A percentile compares a stretch with the other conserved stretches of the same genome.
These are phyloP conservation scores for Rhamphomyia laevipes DNA, from an alignment of 2,888 invertebrate genomes.

Conservation along the genomic window DNA sequence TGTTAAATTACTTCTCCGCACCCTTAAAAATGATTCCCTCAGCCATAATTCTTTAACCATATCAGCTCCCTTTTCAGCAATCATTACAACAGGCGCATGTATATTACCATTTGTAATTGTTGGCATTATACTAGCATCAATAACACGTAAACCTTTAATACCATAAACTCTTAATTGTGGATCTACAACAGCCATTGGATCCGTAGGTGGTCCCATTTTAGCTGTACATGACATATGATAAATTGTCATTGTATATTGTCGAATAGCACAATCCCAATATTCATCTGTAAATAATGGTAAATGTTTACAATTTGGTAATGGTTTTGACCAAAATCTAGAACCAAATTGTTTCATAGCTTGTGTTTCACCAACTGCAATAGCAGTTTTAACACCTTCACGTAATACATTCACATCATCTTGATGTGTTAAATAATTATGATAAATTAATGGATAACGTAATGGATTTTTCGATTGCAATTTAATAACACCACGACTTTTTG, in stretches of 20 bases:
- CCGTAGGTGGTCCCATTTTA: constrained; percentile 69
- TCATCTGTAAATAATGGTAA: constrained; percentile 66
- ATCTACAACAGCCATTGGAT: constrained; percentile 74
- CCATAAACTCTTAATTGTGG: constrained; percentile 65
- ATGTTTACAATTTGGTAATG: constrained; percentile 73
- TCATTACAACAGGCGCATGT: constrained; percentile 80
- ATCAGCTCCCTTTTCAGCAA: constrained; percentile 76
- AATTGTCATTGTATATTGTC: constrained; percentile 79
- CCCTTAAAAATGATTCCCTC: constrained; percentile 16
- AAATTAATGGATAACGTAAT: constrained; percentile 69
- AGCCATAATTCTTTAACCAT: constrained; percentile 64
- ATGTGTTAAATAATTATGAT: constrained; percentile 85
- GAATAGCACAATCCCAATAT: constrained; percentile 74
- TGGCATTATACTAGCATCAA: constrained; percentile 84
- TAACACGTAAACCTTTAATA: constrained; percentile 63
- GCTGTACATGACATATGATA: constrained; percentile 76
- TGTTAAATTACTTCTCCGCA: constrained; percentile 10
- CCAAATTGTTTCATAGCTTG: constrained; percentile 67
- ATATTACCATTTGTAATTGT: constrained; percentile 77
- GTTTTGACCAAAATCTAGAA: constrained; percentile 59
- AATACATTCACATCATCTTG: constrained; percentile 72
- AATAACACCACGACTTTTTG: constrained; percentile 73
- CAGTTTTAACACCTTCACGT: constrained; percentile 77
- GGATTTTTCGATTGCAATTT: constrained; percentile 59
- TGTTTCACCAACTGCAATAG: constrained; percentile 68